Conservation (phyloP, 2,888 invertebrate species). For the Cyrtodaria siliqua region DNA sequence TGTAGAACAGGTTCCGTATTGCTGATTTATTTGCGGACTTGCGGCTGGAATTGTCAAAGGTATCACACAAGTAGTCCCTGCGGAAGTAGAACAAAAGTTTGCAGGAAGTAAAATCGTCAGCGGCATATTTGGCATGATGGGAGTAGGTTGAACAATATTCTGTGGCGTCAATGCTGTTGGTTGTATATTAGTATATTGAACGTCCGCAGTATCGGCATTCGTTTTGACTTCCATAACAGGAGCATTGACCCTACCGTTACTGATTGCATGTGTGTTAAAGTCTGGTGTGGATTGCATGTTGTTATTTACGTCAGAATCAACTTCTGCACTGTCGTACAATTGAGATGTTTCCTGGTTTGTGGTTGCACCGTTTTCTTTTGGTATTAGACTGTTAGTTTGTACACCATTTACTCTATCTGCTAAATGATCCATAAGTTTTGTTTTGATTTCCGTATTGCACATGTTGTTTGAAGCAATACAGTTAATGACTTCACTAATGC, state of each 20-base stretch:
- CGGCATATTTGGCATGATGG: conserved; percentile 33
- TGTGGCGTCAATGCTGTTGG: neutral
- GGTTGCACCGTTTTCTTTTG: no score
- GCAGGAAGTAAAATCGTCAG: conserved; percentile 54
- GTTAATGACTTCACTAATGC: conserved; percentile 58
- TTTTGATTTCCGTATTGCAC: conserved; percentile 47
- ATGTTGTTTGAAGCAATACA: conserved; percentile 42
- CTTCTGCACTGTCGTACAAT: no score
- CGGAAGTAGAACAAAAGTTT: conserved; percentile 36
- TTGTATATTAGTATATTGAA: neutral
- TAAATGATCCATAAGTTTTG: conserved; percentile 52
- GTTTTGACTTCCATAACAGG: neutral
- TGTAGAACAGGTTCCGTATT: neutral
- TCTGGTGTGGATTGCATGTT: neutral
- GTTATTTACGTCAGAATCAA: neutral
- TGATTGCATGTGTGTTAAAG: neutral
- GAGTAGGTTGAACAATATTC: neutral
- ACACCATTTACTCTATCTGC: conserved; percentile 38
- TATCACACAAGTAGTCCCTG: conserved; percentile 48
- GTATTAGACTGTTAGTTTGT: neutral
- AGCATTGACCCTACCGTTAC: neutral
- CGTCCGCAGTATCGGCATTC: neutral
- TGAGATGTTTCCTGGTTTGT: no score
- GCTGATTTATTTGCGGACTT: conserved; percentile 18
- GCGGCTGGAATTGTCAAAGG: conserved; percentile 25